Evolutionary conservation across 1,140 invertebrate genomes (phyloP), one percentile per base, ranked within the genome.

Genomic region (Bombus pascuorum): DNA sequence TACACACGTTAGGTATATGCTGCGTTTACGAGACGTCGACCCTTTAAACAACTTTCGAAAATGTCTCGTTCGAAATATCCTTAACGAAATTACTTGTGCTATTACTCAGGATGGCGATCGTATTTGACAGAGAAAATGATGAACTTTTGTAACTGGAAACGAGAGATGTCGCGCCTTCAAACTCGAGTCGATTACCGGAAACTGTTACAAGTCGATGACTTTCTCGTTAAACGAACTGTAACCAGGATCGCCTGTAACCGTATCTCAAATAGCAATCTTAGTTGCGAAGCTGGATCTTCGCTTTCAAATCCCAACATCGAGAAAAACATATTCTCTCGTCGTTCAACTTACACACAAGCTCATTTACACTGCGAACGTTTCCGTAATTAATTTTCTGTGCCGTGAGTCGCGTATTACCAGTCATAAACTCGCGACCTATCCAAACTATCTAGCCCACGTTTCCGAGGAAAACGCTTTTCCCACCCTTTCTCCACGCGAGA

Each of bases 321-420:
- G 42, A 42, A n/a, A 47, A 44, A 44, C 28, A 62, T n/a, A n/a
- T 62, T 59, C 18, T 10, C 1, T 2, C 28, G 39, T 9, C 39
- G 5, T 39, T 2, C 0, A 15, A 25, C 32, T 12, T 32, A 39
- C 28, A 25, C 3, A n/a, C 8, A 2, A 12, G 1, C 25, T 53
- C 34, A 71, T 57, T 83, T 83, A 32, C 73, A 18, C 12, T 18
- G 3, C 9, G 9, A 66, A 5, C 39, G 6, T 77, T 34, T 15
- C 39, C 39, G 28, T 57, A 76, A 70, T 83, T 77, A 83, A 77
- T 77, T 77, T 66, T 42, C 59, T n/a, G 25, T 25, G 32, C 44
- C 32, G 25, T 13, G 53, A 39, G 25, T 65, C n/a, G 53, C 39
- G 32, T 70, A 53, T 57, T 47, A 68, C 8, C 65, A 57, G 74